Conservation (phyloP, 2,888 invertebrate species). For the Sinodicranocentrus sp. region DNA sequence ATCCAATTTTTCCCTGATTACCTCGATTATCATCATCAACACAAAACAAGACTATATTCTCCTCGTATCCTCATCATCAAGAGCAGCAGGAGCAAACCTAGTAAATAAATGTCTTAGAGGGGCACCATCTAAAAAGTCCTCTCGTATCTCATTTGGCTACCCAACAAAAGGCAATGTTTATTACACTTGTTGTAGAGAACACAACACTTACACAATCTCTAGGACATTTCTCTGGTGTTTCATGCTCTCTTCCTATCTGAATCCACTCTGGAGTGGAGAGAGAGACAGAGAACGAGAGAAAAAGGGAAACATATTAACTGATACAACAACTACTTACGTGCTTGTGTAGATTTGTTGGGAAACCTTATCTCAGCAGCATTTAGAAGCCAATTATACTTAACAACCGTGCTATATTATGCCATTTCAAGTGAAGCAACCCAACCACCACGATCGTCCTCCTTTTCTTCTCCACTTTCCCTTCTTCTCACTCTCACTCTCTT, state of each 20-base stretch:
- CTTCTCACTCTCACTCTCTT: slow-evolving; percentile 32
- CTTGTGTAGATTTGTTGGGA: slow-evolving; percentile 69
- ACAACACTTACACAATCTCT: slow-evolving; percentile 50
- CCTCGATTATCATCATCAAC: slow-evolving; percentile 52
- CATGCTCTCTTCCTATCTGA: not conserved
- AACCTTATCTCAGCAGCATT: slow-evolving; percentile 76
- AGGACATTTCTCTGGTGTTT: slow-evolving; percentile 32
- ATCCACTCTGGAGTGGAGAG: slow-evolving; percentile 17
- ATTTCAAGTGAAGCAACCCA: slow-evolving; percentile 50
- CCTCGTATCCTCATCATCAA: slow-evolving; percentile 13
- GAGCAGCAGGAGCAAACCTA: slow-evolving; percentile 28
- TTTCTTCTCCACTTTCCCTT: slow-evolving; percentile 37
- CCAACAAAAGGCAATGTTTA: slow-evolving; percentile 65
- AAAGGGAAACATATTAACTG: slow-evolving; percentile 64
- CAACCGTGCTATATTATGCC: slow-evolving; percentile 69
- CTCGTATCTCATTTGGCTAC: slow-evolving; percentile 64
- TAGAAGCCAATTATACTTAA: slow-evolving; percentile 76
- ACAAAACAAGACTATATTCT: slow-evolving; percentile 34
- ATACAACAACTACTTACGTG: slow-evolving; percentile 67
- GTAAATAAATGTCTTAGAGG: slow-evolving; percentile 52
- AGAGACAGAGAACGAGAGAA: slow-evolving; percentile 16
- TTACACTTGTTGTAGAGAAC: slow-evolving; percentile 41
- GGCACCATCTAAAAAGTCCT: slow-evolving; percentile 27
- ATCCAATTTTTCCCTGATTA: slow-evolving; percentile 64
- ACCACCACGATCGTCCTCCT: slow-evolving; percentile 51